Evolutionary conservation across 2,888 invertebrate species (phyloP).

Genomic region (Netelia melanura): DNA sequence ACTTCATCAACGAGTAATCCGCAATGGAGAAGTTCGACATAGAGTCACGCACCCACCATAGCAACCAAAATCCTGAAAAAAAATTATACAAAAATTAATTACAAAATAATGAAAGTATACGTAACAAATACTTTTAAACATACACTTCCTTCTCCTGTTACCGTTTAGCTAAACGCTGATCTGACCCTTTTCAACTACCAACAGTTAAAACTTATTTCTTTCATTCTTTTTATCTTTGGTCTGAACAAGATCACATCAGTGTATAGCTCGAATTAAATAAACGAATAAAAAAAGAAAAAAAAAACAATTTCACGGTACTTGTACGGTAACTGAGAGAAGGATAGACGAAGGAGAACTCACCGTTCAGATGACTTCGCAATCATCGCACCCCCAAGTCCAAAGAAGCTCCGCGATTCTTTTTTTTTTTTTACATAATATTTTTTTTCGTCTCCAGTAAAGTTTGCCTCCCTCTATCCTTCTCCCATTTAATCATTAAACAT

Average conservation of each 20-base stretch:
- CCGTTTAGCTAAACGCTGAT: conserved; percentile 72
- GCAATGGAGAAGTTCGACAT: conserved; percentile 45
- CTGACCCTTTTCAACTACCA: conserved; percentile 54
- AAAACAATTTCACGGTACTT: conserved; percentile 51
- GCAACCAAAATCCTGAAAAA: conserved; percentile 77
- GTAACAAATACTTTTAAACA: conserved; percentile 31
- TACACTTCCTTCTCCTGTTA: conserved; percentile 75
- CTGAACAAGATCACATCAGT: conserved; percentile 67
- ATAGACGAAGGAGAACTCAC: conserved; percentile 84
- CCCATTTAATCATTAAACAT: conserved; percentile 75
- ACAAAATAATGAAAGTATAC: conserved; percentile 4
- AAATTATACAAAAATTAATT: conserved; percentile 12
- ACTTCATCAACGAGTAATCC: conserved; percentile 3
- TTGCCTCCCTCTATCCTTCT: conserved; percentile 84
- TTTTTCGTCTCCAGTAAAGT: conserved; percentile 71
- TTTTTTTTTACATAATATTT: conserved; percentile 69
- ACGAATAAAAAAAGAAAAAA: conserved; percentile 26
- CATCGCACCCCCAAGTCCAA: conserved; percentile 73
- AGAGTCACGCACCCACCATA: conserved; percentile 68
- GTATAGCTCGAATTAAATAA: conserved; percentile 37
- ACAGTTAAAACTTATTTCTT: conserved; percentile 28
- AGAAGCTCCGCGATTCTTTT: conserved; percentile 76
- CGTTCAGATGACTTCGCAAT: conserved; percentile 77
- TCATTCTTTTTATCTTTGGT: conserved; percentile 22
- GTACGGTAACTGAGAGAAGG: conserved; percentile 83